Conservation (phyloP, 2,797 vertebrate genomes). For the Rhinichthys osculus region DNA sequence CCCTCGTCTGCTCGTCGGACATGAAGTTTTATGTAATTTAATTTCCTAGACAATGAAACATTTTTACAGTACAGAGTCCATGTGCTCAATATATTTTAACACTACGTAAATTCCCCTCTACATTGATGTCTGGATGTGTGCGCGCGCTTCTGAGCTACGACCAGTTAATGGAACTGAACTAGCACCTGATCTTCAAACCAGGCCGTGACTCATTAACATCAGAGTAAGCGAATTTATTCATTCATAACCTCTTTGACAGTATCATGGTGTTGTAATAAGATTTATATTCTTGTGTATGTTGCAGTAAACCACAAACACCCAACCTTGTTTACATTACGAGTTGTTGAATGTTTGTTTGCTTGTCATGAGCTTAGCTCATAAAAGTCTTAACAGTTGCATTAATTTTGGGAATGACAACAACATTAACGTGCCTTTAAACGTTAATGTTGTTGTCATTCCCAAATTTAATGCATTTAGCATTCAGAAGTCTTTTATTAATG, state of each 20-base stretch:
- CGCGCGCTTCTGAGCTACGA: neutral
- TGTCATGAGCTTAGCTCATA: neutral
- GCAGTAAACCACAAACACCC: neutral
- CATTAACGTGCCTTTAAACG: too few relatives aligned
- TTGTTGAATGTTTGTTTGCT: constrained; percentile 3
- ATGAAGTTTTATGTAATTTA: neutral
- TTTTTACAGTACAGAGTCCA: neutral
- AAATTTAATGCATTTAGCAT: neutral
- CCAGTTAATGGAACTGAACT: neutral
- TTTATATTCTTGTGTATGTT: neutral
- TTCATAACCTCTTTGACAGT: neutral
- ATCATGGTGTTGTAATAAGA: neutral
- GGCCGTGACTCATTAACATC: neutral
- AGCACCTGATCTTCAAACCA: neutral
- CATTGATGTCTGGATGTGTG: neutral
- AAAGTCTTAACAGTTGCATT: neutral
- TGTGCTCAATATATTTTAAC: neutral
- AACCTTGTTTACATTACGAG: neutral
- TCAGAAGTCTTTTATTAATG: neutral
- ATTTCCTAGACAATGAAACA: neutral
- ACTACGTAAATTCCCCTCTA: neutral
- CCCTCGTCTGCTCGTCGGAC: neutral
- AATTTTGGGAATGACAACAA: too few relatives aligned
- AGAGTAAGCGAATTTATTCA: constrained; percentile 16
- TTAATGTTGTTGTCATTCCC: neutral